Percentiles rank a stretch among this genome's conserved stretches.
phyloP scores from a whole-genome alignment of 2,888 invertebrate genomes.

The Diadromus collaris region DNA sequence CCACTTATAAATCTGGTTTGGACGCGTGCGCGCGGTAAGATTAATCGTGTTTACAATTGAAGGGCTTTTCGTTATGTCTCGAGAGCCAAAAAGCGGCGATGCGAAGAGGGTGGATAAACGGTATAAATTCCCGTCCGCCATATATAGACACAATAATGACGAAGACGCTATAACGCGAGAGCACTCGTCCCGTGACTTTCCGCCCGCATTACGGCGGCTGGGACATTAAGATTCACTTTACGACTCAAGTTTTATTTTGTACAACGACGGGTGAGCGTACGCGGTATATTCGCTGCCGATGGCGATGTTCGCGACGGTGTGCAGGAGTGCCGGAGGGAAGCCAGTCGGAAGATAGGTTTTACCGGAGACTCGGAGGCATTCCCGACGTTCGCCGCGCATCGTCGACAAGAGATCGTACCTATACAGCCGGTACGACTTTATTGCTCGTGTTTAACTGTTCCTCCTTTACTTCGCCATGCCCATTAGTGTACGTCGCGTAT shows the following conservation, averaged over 20 bases:
- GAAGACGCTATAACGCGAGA: conserved; percentile 25
- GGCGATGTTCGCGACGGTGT: background rate
- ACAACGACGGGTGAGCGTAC: conserved; percentile 31
- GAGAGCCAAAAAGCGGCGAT: background rate
- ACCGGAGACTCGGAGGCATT: conserved; percentile 43
- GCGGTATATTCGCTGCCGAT: conserved; percentile 11
- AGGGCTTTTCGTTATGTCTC: conserved; percentile 25
- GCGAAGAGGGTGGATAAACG: conserved; percentile 2
- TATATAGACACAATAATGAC: conserved; percentile 25
- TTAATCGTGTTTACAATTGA: conserved; percentile 39
- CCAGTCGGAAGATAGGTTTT: conserved; percentile 55
- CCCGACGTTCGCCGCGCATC: conserved; percentile 40
- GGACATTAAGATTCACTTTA: conserved; percentile 64
- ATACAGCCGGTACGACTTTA: conserved; percentile 23
- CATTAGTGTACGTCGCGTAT: conserved; percentile 46
- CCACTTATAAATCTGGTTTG: background rate
- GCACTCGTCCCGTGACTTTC: conserved; percentile 11
- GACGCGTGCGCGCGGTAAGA: background rate
- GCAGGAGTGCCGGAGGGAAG: conserved; percentile 21
- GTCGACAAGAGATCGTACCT: conserved; percentile 19
- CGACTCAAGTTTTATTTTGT: conserved; percentile 61
- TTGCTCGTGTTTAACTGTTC: conserved; percentile 20
- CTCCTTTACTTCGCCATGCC: background rate
- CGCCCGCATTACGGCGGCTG: conserved; percentile 49
- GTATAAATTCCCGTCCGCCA: conserved; percentile 33